These are phyloP conservation scores for Sebastes glaucus DNA, from an alignment of 2,797 vertebrate genomes.

Conservation along the genomic window DNA sequence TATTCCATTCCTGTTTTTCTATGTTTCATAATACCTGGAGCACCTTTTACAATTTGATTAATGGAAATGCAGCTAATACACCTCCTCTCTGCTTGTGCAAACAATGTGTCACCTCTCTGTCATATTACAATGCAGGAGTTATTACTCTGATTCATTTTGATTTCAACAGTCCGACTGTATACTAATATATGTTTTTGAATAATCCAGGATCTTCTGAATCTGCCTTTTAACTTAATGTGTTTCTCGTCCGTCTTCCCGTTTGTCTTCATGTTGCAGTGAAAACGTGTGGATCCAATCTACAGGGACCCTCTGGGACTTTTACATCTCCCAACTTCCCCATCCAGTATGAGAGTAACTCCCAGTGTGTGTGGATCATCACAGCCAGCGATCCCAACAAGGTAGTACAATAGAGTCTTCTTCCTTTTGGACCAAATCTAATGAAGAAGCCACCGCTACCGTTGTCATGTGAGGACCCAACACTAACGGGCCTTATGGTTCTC, in stretches of 20 bases:
- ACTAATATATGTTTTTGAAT: neutral
- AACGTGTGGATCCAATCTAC: constrained; percentile 95
- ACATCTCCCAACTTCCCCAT: constrained; percentile 97
- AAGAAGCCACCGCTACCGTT: neutral
- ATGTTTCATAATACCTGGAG: constrained; percentile 67
- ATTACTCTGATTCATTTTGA: constrained; percentile 47
- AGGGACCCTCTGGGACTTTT: constrained; percentile 93
- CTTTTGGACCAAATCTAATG: neutral
- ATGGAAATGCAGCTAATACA: constrained; percentile 70
- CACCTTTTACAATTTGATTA: constrained; percentile 74
- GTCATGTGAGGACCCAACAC: neutral
- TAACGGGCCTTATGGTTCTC: neutral
- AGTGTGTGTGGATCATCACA: constrained; percentile 97
- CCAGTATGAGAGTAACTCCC: constrained; percentile 97
- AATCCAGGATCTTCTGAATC: neutral
- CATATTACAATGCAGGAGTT: constrained; percentile 54
- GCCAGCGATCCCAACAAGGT: constrained; percentile 95
- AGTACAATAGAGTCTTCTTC: constrained; percentile 19
- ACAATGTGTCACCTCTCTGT: constrained; percentile 68
- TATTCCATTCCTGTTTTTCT: constrained; percentile 55
- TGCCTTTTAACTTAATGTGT: neutral
- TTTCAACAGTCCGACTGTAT: neutral
- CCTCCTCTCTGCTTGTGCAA: constrained; percentile 54
- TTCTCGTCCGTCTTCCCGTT: neutral
- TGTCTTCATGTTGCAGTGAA: constrained; percentile 84